A percentile compares a stretch with the other conserved stretches of the same genome.
Conservation (phyloP, 2,888 invertebrate species). For the Megalurothrips usitatus region DNA sequence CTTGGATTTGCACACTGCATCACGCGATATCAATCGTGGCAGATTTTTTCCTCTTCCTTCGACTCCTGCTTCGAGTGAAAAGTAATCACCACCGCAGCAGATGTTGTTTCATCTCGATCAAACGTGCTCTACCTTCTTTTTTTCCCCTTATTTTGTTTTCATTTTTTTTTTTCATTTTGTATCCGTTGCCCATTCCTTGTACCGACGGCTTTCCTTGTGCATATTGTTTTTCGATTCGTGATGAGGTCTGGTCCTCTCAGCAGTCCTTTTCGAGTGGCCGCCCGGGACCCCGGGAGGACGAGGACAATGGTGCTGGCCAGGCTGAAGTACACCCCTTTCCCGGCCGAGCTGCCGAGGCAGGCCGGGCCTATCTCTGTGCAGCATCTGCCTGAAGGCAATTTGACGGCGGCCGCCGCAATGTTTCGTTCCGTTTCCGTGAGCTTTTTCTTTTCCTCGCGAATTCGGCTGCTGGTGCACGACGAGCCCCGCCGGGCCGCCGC, state of each 20-base stretch:
- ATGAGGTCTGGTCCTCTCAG: not conserved
- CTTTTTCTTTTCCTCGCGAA: not conserved
- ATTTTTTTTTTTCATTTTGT: not conserved
- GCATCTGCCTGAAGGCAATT: not conserved
- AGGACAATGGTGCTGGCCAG: not conserved
- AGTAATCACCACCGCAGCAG: not conserved
- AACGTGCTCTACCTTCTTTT: not conserved
- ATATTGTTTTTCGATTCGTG: not conserved
- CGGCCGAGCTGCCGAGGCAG: not conserved
- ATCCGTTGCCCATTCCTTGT: slow-evolving; percentile 3
- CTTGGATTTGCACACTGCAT: not conserved
- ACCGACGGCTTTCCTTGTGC: not conserved
- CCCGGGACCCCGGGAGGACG: not conserved
- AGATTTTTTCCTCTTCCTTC: not conserved
- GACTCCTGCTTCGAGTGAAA: not conserved
- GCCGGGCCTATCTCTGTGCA: not conserved
- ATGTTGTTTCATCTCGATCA: not conserved
- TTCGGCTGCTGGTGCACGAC: not conserved
- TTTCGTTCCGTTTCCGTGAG: not conserved
- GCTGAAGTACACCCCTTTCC: slow-evolving; percentile 1
- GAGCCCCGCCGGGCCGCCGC: not conserved
- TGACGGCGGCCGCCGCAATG: not conserved
- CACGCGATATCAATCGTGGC: not conserved
- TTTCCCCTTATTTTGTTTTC: not conserved
- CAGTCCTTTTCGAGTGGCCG: not conserved